These are phyloP conservation scores for Thysanoteuthis rhombus DNA, from an alignment of 2,888 invertebrate genomes.

Conservation along the genomic window DNA sequence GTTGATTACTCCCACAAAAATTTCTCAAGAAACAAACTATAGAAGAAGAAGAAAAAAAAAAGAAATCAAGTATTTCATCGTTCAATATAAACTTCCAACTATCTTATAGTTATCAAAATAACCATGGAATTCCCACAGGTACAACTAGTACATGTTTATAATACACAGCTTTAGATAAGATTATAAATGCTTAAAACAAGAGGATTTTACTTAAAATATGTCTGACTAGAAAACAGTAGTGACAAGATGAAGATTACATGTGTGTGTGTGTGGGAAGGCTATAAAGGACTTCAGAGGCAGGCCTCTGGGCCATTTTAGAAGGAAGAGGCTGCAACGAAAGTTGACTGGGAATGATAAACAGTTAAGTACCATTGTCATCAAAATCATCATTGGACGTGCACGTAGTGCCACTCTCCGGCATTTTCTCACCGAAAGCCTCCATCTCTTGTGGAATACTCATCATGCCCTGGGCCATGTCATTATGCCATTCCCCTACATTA, in stretches of 20 bases:
- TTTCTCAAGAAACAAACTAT: too few relatives aligned
- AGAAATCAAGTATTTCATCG: too few relatives aligned
- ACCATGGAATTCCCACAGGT: too few relatives aligned
- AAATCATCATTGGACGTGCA: background rate
- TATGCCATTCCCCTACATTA: slow-evolving; percentile 61
- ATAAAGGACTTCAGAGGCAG: background rate
- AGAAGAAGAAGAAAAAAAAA: too few relatives aligned
- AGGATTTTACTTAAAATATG: too few relatives aligned
- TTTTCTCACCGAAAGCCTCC: slow-evolving; percentile 63
- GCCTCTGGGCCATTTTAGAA: background rate
- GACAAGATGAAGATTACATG: background rate
- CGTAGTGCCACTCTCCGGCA: slow-evolving; percentile 41
- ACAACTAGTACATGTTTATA: too few relatives aligned
- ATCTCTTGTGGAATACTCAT: slow-evolving; percentile 64
- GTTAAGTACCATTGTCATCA: slow-evolving; percentile 30
- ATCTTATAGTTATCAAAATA: too few relatives aligned
- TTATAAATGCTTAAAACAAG: too few relatives aligned
- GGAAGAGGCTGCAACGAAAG: background rate
- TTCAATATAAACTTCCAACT: too few relatives aligned
- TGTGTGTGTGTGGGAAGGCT: background rate
- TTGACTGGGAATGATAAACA: slow-evolving; percentile 24
- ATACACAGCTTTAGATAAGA: too few relatives aligned
- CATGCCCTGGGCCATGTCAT: slow-evolving; percentile 66
- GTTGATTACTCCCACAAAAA: too few relatives aligned
- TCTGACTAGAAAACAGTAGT: too few relatives aligned